Evolutionary conservation across 2,888 invertebrate species (phyloP).

Genomic region (Thecocarcelia acutangulata): DNA sequence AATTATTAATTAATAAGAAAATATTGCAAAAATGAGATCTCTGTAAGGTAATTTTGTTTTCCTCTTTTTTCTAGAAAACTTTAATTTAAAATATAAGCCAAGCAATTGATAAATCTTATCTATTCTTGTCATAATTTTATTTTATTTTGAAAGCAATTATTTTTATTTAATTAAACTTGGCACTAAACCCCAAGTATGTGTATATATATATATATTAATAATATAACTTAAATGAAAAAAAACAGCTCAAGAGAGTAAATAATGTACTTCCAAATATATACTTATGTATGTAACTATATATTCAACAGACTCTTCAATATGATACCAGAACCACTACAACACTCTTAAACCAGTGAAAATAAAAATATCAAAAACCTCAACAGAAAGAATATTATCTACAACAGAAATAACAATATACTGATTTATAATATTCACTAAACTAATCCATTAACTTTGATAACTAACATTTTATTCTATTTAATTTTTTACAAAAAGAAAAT

Average conservation of each 20-base stretch:
- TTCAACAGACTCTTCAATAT: conserved; percentile 64
- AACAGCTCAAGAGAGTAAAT: too few relatives aligned
- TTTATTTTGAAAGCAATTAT: conserved; percentile 24
- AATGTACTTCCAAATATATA: conserved; percentile 4
- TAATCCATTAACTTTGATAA: conserved; percentile 64
- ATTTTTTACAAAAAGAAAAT: conserved; percentile 89
- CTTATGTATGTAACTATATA: conserved; percentile 45
- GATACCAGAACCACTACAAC: conserved; percentile 56
- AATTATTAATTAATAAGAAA: too few relatives aligned
- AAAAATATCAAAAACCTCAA: conserved; percentile 38
- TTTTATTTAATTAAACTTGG: conserved; percentile 53
- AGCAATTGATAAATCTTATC: conserved; percentile 42
- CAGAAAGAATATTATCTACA: conserved; percentile 53
- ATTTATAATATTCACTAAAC: conserved; percentile 53
- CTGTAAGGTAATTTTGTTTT: too few relatives aligned
- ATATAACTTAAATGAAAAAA: conserved; percentile 29
- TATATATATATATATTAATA: conserved; percentile 41
- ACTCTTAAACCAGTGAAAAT: conserved; percentile 55
- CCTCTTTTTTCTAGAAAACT: too few relatives aligned
- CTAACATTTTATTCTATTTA: conserved; percentile 69
- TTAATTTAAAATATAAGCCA: too few relatives aligned
- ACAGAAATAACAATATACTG: conserved; percentile 44
- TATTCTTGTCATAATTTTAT: not conserved
- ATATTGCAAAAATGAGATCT: too few relatives aligned
- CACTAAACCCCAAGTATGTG: conserved; percentile 62